Evolutionary conservation across 1,140 invertebrate species (phyloP), one percentile per base, ranked within the genome.

Genomic region (Drosophila lacteicornis): DNA sequence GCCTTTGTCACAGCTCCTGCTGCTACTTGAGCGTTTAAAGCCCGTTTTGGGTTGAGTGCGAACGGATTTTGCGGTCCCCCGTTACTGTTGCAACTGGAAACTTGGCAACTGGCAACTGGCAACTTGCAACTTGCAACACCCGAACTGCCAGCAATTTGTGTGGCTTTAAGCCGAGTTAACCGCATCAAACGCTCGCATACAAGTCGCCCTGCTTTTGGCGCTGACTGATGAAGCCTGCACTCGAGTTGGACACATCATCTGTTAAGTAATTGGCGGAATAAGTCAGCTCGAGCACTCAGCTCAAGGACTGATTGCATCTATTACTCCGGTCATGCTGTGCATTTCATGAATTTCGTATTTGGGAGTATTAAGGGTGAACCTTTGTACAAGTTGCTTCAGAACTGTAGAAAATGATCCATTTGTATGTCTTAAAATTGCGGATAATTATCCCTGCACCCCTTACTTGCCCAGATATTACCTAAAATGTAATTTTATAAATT

Each of bases 41-140:
- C 80, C 78, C 84, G 88, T 84, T 88, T 88, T 87, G 80, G 80
- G 68, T 79, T 74, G 75, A 88, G 84, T 87, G 84, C 47, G 60
- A 60, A 76, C 33, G 78, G 77, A 80, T 71, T 87, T 88, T 79
- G 77, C 63, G 69, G 38, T 50, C 56, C 42, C 55, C 40, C 17
- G 56, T 45, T 58, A 61, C 57, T 53, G 58, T 63, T 43, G 45
- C 40, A 40, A 47, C 58, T 62, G 36, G 22, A 17, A 53, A 57
- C 19, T 22, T 22, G 19, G 19, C 19, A 22, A 22, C 46, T 60
- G 17, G 45, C 47, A 45, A 51, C 53, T 25, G 7, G 38, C 38
- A 19, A 30, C 30, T 30, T 40, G 45, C 49, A 45, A 51, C 53
- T 25, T 11, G 30, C 19, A 22, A 22, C 15, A 38, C 50, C 36